Evolutionary conservation across 2,113 vertebrate genomes (phyloP).

Genomic region (Perccottus glenii): DNA sequence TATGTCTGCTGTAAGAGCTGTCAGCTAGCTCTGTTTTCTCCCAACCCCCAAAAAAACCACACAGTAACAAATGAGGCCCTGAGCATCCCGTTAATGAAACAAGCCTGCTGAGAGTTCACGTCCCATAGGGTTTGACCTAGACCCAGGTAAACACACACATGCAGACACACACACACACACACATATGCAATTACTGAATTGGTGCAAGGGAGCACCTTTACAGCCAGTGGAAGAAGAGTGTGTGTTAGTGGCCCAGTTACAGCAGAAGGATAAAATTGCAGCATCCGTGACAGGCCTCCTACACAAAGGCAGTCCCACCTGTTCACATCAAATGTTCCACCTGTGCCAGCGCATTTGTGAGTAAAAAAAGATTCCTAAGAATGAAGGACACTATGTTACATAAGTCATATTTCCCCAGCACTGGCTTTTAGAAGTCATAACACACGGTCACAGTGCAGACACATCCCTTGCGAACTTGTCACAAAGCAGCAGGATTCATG

Average conservation of each 20-base stretch:
- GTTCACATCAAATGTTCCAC: conserved; percentile 49
- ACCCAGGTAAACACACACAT: conserved; percentile 36
- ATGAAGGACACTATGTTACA: conserved; percentile 34
- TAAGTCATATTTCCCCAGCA: not conserved
- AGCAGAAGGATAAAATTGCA: conserved; percentile 47
- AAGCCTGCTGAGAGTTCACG: conserved; percentile 47
- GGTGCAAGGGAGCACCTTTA: conserved; percentile 42
- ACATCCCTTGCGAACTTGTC: conserved; percentile 17
- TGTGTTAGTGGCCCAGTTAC: conserved; percentile 65
- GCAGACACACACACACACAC: conserved; percentile 8
- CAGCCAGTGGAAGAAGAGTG: conserved; percentile 14
- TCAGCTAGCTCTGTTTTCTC: conserved; percentile 14
- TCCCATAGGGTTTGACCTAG: conserved; percentile 41
- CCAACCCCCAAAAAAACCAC: conserved; percentile 39
- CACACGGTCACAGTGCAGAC: not conserved
- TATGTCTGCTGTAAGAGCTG: conserved; percentile 1
- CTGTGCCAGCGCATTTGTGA: conserved; percentile 22
- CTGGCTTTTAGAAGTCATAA: conserved; percentile 9
- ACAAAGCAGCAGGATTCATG: conserved; percentile 32
- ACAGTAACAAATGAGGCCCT: conserved; percentile 65
- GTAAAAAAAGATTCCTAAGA: conserved; percentile 8
- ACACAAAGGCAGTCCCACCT: conserved; percentile 58
- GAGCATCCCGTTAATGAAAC: conserved; percentile 58
- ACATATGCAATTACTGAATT: conserved; percentile 44
- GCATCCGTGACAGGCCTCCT: conserved; percentile 46